Base-by-base conservation (phyloP, 2,113 vertebrate genomes). In the Melanerpes formicivorus region DNA sequence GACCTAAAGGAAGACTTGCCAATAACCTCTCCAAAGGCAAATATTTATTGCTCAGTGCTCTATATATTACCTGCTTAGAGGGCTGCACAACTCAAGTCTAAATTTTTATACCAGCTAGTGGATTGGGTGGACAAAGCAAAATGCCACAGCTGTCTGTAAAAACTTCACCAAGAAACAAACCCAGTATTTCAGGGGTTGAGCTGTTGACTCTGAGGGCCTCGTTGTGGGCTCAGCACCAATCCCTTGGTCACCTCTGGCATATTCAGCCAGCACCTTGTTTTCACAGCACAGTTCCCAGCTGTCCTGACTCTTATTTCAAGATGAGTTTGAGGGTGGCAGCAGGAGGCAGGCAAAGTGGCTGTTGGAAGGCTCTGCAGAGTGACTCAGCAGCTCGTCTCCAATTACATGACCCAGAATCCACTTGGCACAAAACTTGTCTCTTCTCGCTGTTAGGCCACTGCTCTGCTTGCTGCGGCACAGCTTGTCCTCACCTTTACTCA, bases 321-420 rank as follows among this genome's bases (percentile, higher is more conserved):
- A 78, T 1, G 10, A 54, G 16, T 94, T 95, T 96, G 67, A 92
- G 44, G 30, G 79, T 77, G 82, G 55, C 65, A 94, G 74, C 70
- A 90, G 32, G 77, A 82, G 90, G 66, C 86, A 78, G 86, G 95
- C 55, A 34, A 79, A 94, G 67, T 64, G 44, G 69, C 77, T 91
- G 84, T 94, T 92, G 82, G 91, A 94, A 93, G 69, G 65, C 87
- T 93, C 72, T 88, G 74, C 59, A 40, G 78, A 84, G 59, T 95
- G 91, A 97, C 93, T 95, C 94, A 96, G 95, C 89, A 92, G 59
- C 90, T 94, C 63, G 14, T 78, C 95, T 95, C 55, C 1, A 0
- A 66, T 95, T 97, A 95, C 76, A 0, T 87, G 92, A 94, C 93
- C 94, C 90, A 93, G 91, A 94, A 90, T 94, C 80, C 92, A 96